Conservation (phyloP, 2,888 invertebrate genomes). For the Pycnomerus fuliginosus region DNA sequence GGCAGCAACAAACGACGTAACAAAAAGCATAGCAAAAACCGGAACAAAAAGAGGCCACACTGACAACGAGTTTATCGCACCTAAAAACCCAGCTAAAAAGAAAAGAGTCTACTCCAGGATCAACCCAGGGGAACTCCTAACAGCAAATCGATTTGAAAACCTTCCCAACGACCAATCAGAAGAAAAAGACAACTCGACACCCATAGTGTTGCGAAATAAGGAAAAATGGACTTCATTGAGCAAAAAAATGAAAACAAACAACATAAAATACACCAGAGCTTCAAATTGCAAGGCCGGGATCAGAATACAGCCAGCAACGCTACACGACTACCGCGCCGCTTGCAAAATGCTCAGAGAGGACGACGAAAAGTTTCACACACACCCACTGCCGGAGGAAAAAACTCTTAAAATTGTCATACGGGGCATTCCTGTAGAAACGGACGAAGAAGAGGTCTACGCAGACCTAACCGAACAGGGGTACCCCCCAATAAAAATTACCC, state of each 20-base stretch:
- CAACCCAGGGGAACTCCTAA: no score
- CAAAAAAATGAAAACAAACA: slow-evolving; percentile 1
- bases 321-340: neutral
- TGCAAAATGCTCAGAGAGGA: neutral
- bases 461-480: neutral
- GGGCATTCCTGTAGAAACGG: neutral
- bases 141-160: no score
- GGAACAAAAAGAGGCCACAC: no score
- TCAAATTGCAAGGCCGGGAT: neutral
- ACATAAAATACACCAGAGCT: neutral
- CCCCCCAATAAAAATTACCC: neutral
- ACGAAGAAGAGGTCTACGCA: neutral
- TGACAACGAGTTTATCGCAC: no score
- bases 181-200: no score
- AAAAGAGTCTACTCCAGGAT: no score
- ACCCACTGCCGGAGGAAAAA: neutral
- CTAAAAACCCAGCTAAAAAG: no score
- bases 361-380: neutral
- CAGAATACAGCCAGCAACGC: neutral
- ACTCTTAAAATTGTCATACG: neutral
- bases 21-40: no score
- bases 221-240: neutral
- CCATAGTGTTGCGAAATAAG: neutral
- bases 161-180: no score
- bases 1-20: no score